Base-by-base conservation (phyloP, 2,113 vertebrate genomes). In the Lichenostomus cassidix region DNA sequence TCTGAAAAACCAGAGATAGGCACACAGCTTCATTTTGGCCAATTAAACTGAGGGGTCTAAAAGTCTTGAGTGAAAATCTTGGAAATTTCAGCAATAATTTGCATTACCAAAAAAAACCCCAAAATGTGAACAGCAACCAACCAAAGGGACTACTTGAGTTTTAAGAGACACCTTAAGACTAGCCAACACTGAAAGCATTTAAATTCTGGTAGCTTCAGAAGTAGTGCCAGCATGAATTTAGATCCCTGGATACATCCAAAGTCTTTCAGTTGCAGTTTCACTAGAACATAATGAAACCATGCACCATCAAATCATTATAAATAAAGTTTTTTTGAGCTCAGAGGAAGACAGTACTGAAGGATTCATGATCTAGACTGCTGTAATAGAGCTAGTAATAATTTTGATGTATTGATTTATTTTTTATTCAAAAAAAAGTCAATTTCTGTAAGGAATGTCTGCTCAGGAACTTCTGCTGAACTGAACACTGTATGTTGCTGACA, bases 151-250 rank as follows among this genome's bases (percentile, higher is more conserved):
- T 8, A 8, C 6, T 37, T 21, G 46, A 86, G 77, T 78, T 87
- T 75, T 74, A 92, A 29, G 69, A 89, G 86, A 90, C 1, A 60
- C 68, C 83, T 92, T 78, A 42, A 91, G 47, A 28, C 27, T 39
- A 13, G 92, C 60, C 83, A 94, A 22, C 19, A 63, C 22, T 35
- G 64, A 90, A 83, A 92, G 63, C 83, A 87, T 94, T 94, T 89
- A 81, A 78, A 92, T 92, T 90, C 91, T 87, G 64, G 80, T 86
- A 90, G 89, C 83, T 83, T 84, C 86, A 81, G 80, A 87, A 91
- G 18, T 55, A 62, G n/a, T 47, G 83, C 64, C 86, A 93, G 77
- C 73, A 84, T 60, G 83, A 89, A 95, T 97, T 95, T 82, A 92
- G 73, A 67, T 83, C 77, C 85, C 89, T 59, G 71, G 83, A 86